Percentiles rank a stretch among this genome's conserved stretches.
These are phyloP conservation scores for Drusus annulatus DNA, from an alignment of 1,140 invertebrate species.

Conservation along the genomic window DNA sequence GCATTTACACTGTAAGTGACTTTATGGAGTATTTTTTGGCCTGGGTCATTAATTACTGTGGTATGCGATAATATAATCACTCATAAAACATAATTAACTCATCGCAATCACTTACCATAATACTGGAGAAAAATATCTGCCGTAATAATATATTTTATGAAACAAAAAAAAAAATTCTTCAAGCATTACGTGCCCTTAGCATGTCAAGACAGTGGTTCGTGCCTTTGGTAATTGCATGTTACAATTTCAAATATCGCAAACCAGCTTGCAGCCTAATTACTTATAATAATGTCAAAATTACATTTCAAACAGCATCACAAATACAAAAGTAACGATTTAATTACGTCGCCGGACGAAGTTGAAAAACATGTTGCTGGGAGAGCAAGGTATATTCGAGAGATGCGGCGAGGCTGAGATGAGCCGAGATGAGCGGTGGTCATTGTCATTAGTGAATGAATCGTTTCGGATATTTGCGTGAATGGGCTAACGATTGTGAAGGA, in stretches of 20 bases:
- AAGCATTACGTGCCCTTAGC: too few species aligned
- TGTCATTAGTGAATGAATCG: constrained; percentile 49
- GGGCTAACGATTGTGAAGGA: constrained; percentile 39
- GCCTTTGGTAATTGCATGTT: too few species aligned
- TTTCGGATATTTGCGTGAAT: constrained; percentile 43
- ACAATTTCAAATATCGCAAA: constrained; percentile 1
- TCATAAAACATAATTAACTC: too few species aligned
- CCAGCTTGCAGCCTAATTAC: constrained; percentile 11
- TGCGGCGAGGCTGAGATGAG: neutral
- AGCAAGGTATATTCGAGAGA: neutral
- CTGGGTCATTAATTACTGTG: too few species aligned
- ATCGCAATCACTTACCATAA: too few species aligned
- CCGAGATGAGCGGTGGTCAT: constrained; percentile 37
- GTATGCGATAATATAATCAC: too few species aligned
- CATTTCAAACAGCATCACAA: constrained; percentile 2
- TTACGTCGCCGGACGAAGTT: neutral
- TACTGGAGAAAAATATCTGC: too few species aligned
- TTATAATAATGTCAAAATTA: constrained; percentile 13
- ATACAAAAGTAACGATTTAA: constrained; percentile 4
- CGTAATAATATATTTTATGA: too few species aligned
- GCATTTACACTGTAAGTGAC: too few species aligned
- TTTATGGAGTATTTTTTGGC: too few species aligned
- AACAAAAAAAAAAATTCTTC: too few species aligned
- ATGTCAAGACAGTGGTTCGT: too few species aligned
- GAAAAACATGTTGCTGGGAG: neutral